phyloP scores from a whole-genome alignment of 2,888 invertebrate genomes.

The Crematogaster levior region DNA sequence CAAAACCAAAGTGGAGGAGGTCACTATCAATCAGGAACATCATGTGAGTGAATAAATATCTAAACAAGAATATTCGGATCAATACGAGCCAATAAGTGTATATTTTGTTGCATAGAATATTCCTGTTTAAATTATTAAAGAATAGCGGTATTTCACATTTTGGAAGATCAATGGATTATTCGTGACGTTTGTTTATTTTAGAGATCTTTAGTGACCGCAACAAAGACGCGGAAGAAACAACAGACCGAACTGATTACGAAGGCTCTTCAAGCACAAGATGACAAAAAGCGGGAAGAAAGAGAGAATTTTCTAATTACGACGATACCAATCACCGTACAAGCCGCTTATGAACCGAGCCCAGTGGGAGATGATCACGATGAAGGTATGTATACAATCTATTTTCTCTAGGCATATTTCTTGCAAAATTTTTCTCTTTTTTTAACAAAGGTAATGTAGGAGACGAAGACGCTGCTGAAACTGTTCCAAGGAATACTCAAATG shows the following conservation, averaged over 20 bases:
- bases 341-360: conserved; percentile 97
- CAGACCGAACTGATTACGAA: conserved; percentile 99
- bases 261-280: conserved; percentile 98
- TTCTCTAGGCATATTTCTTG: background rate
- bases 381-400: conserved; percentile 86
- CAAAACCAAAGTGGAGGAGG: conserved; percentile 99
- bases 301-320: conserved; percentile 98
- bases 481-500: conserved; percentile 88
- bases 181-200: conserved; percentile 83
- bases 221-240: conserved; percentile 99
- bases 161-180: conserved; percentile 2
- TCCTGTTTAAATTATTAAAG: background rate
- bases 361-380: conserved; percentile 95
- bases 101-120: conserved; percentile 18
- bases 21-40: conserved; percentile 98
- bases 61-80: background rate
- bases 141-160: background rate
- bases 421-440: background rate
- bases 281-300: conserved; percentile 96
- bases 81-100: background rate
- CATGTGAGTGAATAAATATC: conserved; percentile 89
- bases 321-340: conserved; percentile 97
- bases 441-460: conserved; percentile 78
- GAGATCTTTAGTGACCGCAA: conserved; percentile 98
- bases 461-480: conserved; percentile 89